phyloP scores from a whole-genome alignment of 2,113 vertebrate species.

The Mandrillus leucophaeus region DNA sequence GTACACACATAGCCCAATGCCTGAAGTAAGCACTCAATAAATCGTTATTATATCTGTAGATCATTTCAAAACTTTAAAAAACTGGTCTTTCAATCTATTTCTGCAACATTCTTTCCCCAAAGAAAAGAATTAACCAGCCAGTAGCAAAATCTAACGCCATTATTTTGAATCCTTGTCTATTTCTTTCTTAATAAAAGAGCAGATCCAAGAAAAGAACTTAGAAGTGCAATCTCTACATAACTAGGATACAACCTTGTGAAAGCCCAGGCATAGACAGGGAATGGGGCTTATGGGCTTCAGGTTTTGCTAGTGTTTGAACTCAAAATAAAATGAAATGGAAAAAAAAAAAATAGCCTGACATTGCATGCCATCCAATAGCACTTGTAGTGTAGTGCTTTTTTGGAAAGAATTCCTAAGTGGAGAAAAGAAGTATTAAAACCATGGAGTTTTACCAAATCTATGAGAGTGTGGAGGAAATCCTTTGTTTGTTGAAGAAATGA shows the following conservation, averaged over 20 bases:
- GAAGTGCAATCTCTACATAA: neutral
- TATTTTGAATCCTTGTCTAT: neutral
- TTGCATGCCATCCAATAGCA: neutral
- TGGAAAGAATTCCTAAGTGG: conserved; percentile 11
- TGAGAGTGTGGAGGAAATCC: neutral
- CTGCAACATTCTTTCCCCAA: neutral
- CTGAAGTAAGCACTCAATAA: neutral
- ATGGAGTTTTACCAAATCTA: conserved; percentile 24
- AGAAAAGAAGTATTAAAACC: conserved; percentile 22
- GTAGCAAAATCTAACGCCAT: neutral
- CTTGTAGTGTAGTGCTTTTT: neutral
- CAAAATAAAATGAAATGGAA: neutral
- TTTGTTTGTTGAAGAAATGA: conserved; percentile 38
- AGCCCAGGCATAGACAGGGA: neutral
- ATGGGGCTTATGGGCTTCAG: neutral
- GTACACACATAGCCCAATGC: neutral
- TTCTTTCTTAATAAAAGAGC: neutral
- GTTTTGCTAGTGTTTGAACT: conserved; percentile 24
- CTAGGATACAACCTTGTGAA: neutral
- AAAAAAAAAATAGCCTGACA: neutral
- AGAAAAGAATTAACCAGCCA: neutral
- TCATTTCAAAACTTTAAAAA: neutral
- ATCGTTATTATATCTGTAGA: neutral
- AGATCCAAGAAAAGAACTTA: neutral
- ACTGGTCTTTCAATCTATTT: neutral